phyloP scores from a whole-genome alignment of 2,888 invertebrate species.

The Pediacus dermestoides region DNA sequence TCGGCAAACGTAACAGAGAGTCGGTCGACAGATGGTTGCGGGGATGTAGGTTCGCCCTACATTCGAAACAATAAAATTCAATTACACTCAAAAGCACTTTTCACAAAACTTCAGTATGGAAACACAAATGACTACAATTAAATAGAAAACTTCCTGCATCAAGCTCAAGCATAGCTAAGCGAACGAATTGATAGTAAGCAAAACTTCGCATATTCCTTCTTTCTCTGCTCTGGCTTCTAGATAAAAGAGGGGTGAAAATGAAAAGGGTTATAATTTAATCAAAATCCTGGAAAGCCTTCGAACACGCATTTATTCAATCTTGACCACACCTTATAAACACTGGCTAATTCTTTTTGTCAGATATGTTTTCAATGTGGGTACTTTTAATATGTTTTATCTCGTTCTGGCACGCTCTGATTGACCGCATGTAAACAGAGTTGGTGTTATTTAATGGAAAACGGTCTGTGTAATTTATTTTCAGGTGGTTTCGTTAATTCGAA shows the following conservation, averaged over 20 bases:
- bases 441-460: slow-evolving; percentile 8
- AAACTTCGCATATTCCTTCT: too few species aligned
- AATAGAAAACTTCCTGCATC: too few species aligned
- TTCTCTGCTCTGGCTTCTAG: too few species aligned
- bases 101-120: too few species aligned
- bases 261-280: slow-evolving; percentile 49
- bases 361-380: too few species aligned
- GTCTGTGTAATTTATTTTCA: slow-evolving; percentile 26
- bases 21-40: slow-evolving; percentile 67
- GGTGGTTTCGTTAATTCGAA: slow-evolving; percentile 27
- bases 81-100: too few species aligned
- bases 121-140: too few species aligned
- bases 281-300: slow-evolving; percentile 44
- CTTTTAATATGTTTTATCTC: slow-evolving; percentile 16
- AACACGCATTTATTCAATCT: slow-evolving; percentile 49
- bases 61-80: too few species aligned
- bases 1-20: slow-evolving; percentile 71
- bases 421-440: slow-evolving; percentile 7
- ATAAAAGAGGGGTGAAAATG: slow-evolving; percentile 36
- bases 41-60: slow-evolving; percentile 60
- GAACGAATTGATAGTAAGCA: too few species aligned
- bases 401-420: slow-evolving; percentile 7
- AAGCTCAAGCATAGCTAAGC: too few species aligned
- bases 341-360: slow-evolving; percentile 26
- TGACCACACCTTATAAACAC: slow-evolving; percentile 39